Evolutionary conservation across 2,113 vertebrate genomes (phyloP).

Genomic region (Phycodurus eques): DNA sequence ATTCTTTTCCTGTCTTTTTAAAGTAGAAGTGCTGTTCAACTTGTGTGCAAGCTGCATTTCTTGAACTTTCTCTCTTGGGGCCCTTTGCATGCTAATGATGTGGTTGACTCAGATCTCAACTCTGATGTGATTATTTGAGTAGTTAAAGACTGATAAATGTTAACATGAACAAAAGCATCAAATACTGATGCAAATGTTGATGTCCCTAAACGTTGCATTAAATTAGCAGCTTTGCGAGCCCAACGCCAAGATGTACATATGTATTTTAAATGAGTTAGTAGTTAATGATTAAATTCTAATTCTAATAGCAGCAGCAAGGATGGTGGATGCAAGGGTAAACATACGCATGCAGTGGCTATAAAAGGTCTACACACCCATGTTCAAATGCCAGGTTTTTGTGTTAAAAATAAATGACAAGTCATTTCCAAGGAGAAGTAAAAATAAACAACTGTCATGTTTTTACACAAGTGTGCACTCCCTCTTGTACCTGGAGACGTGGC

Average conservation of each 20-base stretch:
- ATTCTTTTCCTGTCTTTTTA: conserved; percentile 26
- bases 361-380: no score
- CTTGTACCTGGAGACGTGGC: no score
- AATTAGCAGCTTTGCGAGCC: background rate
- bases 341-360: no score
- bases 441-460: no score
- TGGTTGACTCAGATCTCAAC: background rate
- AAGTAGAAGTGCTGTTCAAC: conserved; percentile 12
- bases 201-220: background rate
- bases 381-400: no score
- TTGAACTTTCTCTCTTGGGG: background rate
- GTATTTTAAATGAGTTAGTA: background rate
- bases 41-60: conserved; percentile 8
- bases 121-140: background rate
- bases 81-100: conserved; percentile 13
- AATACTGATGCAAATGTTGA: background rate
- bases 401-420: no score
- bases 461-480: no score
- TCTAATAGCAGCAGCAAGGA: background rate
- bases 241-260: background rate
- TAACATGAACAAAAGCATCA: background rate
- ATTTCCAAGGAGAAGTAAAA: no score
- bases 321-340: no score
- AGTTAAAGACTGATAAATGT: background rate
- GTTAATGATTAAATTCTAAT: background rate